Evolutionary conservation across 2,113 vertebrate species (phyloP), one percentile per base, ranked within the genome.

Genomic region (Archilochus colubris): DNA sequence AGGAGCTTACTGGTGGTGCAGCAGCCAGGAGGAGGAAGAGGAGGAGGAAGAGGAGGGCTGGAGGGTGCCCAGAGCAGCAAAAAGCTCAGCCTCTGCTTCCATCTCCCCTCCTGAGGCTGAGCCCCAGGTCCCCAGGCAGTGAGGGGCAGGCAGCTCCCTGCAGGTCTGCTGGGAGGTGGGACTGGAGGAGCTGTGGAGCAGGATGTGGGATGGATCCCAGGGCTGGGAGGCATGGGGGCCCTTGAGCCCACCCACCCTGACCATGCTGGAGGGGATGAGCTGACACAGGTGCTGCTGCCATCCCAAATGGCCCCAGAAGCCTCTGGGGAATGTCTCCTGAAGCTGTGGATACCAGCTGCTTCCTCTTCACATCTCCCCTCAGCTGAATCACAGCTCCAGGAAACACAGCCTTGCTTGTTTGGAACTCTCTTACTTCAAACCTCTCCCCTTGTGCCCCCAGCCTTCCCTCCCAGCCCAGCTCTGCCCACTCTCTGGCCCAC

Each of bases 71-170:
- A 89, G 9, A n/a, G 81, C 22, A 62, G 55, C 38, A 33, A 54
- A 72, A 91, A 93, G 5, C 80, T 92, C 43, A 27, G 83, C 43
- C 88, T 93, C 31, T 96, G 97, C 91, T 96, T 97, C 85, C 96
- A 86, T 57, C 95, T 96, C 76, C 92, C 72, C 16, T 95, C 91
- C 83, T 92, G 74, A 83, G 5, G 5, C 75, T 10, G 3, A 3
- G 0, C 12, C 0, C 2, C 1, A 2, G 25, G 4, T 14, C 2
- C 20, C 15, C 2, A 19, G 57, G 67, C 17, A 69, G 30, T 0
- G 3, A 50, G 43, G 12, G 25, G 61, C 12, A 9, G 31, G 25
- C 1, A 5, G 68, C 6, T n/a, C n/a, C n/a, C n/a, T n/a, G n/a
- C n/a, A n/a, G n/a, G n/a, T n/a, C n/a, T n/a, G n/a, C n/a, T 8